Evolutionary conservation across 1,140 invertebrate species (phyloP), one percentile per base, ranked within the genome.

Genomic region (Pinna nobilis): DNA sequence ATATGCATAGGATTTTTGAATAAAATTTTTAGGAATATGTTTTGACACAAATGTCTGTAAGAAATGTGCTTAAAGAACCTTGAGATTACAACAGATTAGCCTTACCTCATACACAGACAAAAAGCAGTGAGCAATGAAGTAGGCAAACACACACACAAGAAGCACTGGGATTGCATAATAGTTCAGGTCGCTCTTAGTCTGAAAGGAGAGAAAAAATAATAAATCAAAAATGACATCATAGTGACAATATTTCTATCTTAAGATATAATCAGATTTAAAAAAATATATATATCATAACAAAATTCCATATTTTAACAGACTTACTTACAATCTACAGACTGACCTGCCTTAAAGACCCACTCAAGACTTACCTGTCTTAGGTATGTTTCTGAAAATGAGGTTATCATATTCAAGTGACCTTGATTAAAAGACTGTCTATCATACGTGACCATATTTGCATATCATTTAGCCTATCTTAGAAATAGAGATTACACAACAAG

Each of bases 111-210:
- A 98, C 23, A 98, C 91, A 1, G 96, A 96, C 30, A 98, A 92
- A 50, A 98, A 94, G 87, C 95, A 96, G 82, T 98, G 96, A 37
- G 96, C 94, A 70, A 98, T 95, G 82, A 98, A 96, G 87, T 96
- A 98, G 1, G 96, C 92, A 88, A 96, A 97, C 20, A 98, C 89
- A 79, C 93, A 95, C n/a, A 94, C 94, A 39, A 98, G 89, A 15
- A 97, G 91, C 1, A 97, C 94, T 1, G 97, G 96, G 20, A 94
- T 93, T 76, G 96, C 94, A 11, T 91, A 90, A 86, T 94, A 92
- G 74, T 92, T 90, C 1, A 95, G 80, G 20, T 92, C 82, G 47
- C 69, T 70, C 61, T 85, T 78, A 64, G 71, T 78, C 82, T 84
- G 78, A 51, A 82, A 82, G 9, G 57, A 37, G n/a, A n/a, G n/a